Base-by-base conservation (phyloP, 2,113 vertebrate species). In the Scophthalmus maximus region DNA sequence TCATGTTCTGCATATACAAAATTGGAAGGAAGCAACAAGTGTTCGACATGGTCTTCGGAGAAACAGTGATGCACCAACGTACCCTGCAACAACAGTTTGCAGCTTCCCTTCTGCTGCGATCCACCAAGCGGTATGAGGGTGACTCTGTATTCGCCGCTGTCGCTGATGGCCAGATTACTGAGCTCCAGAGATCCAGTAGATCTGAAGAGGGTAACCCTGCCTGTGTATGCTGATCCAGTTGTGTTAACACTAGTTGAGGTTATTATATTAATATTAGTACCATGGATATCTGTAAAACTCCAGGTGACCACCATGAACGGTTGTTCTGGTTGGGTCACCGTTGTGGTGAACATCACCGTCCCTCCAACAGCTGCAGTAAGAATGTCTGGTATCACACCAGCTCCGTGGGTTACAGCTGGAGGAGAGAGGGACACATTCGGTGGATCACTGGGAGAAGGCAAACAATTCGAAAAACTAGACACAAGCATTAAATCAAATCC, bases 121-220 rank as follows among this genome's bases (percentile, higher is more conserved):
- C 0, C 76, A 3, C 0, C 27, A 11, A 0, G 0, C 1, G 47
- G 8, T 3, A 25, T 1, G 9, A 84, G 2, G 2, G 0, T 26
- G 3, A 90, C 47, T 8, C 0, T 15, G 65, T 89, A 90, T 29
- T 12, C 2, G 71, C 90, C 87, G 26, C 0, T 18, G 57, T 92
- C 89, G 3, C 0, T 40, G 6, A 75, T 2, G 7, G 15, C 27
- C 59, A 89, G 42, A 46, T 66, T 67, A 15, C 66, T 62, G 55
- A 89, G 79, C 73, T 81, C 75, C 77, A 90, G 78, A 75, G 87
- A 81, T 52, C 64, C 81, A 29, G 84, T 83, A 9, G 5, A n/a
- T 2, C 0, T 44, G 55, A 83, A 22, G 2, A 90, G 7, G 27
- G 6, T 53, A 32, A 77, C 18, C 71, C 64, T 70, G 50, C 6